These are phyloP conservation scores for Ophonus ardosiacus DNA, from an alignment of 2,888 invertebrate genomes.

Conservation along the genomic window DNA sequence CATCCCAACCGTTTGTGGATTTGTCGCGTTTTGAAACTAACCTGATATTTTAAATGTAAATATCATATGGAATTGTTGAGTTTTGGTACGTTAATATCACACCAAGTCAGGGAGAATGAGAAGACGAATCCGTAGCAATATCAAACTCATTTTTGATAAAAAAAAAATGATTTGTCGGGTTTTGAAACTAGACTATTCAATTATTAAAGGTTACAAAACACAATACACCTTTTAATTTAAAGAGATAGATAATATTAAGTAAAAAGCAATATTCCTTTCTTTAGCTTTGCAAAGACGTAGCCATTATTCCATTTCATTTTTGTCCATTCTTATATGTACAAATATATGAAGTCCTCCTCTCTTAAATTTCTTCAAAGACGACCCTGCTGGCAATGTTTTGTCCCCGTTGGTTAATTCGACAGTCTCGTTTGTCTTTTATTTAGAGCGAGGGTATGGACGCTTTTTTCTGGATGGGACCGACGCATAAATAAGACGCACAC, in stretches of 20 bases:
- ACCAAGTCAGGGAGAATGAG: too few species aligned
- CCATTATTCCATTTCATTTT: background rate
- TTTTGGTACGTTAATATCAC: too few species aligned
- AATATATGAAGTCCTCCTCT: background rate
- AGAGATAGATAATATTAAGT: background rate
- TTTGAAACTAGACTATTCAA: too few species aligned
- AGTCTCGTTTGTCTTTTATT: constrained; percentile 70
- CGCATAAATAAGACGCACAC: constrained; percentile 44
- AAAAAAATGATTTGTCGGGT: too few species aligned
- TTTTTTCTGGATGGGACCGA: constrained; percentile 62
- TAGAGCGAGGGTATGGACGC: constrained; percentile 64
- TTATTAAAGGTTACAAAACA: too few species aligned
- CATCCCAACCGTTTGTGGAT: too few species aligned
- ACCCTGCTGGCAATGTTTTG: constrained; percentile 37
- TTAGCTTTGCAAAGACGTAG: background rate
- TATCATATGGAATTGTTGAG: too few species aligned
- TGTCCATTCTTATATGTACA: background rate
- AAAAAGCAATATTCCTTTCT: background rate
- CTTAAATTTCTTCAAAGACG: background rate
- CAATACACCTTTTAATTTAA: background rate
- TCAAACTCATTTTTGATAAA: too few species aligned
- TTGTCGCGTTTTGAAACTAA: too few species aligned
- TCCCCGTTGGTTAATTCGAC: constrained; percentile 69
- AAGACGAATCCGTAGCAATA: too few species aligned
- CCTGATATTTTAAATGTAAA: too few species aligned